Percentiles rank a stretch among this genome's conserved stretches.
phyloP scores from a whole-genome alignment of 2,888 invertebrate species.

The Lysandra bellargus region DNA sequence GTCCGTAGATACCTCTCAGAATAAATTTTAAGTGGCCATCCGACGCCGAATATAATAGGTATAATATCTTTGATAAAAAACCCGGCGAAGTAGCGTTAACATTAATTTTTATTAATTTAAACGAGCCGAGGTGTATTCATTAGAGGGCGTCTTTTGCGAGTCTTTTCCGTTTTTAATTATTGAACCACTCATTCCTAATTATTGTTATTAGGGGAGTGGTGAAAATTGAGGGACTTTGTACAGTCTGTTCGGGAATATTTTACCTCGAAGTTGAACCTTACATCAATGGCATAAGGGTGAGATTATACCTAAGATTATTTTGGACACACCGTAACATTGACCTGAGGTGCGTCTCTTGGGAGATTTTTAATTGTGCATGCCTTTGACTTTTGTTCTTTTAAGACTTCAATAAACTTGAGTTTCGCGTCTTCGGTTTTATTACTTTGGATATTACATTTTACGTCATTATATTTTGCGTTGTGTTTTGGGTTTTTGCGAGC shows the following conservation, averaged over 20 bases:
- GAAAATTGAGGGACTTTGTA: constrained; percentile 76
- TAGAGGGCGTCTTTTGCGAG: constrained; percentile 66
- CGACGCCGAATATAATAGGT: constrained; percentile 15
- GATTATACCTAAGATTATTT: neutral
- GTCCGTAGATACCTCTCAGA: neutral
- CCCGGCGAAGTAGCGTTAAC: constrained; percentile 49
- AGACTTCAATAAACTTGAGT: constrained; percentile 74
- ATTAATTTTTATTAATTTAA: constrained; percentile 70
- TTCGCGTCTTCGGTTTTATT: constrained; percentile 67
- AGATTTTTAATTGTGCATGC: constrained; percentile 75
- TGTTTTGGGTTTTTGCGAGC: neutral
- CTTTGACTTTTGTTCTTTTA: constrained; percentile 77
- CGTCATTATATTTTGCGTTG: constrained; percentile 30
- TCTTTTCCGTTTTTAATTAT: constrained; percentile 82
- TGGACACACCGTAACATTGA: constrained; percentile 61
- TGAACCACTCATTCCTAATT: constrained; percentile 82
- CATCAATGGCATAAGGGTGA: neutral
- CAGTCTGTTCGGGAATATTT: neutral
- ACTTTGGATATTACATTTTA: constrained; percentile 41
- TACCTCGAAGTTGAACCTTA: neutral
- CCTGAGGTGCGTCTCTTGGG: constrained; percentile 70
- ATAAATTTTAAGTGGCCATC: constrained; percentile 2
- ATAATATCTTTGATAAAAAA: constrained; percentile 32
- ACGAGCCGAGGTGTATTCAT: constrained; percentile 58
- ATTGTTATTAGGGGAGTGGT: constrained; percentile 82